Evolutionary conservation across 2,113 vertebrate genomes (phyloP), one percentile per base, ranked within the genome.

Genomic region (Myotis brandtii): DNA sequence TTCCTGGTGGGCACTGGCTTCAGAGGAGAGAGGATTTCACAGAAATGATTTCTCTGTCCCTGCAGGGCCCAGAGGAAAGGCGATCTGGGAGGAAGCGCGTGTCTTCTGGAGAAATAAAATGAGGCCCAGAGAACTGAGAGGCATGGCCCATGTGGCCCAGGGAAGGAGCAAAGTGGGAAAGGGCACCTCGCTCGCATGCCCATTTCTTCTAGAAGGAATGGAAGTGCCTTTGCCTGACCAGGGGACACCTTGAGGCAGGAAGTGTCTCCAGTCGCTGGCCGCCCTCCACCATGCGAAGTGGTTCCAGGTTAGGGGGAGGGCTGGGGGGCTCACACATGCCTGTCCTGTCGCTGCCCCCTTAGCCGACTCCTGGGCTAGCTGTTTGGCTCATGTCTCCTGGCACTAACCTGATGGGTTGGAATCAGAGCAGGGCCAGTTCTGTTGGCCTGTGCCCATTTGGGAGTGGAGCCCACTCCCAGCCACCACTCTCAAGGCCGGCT

Each of bases 271-370:
- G 90, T 98, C 98, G 13, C 97, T 99, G 94, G 98, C 99, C 7
- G 98, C 99, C 70, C 98, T 99, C 18, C 98, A 99, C 67, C 99
- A 98, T 0, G 99, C 99, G 73, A 99, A 99, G 96, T 99, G 99
- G 99, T 99, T 99, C 97, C 99, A 99, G 99, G 99, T 99, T 97
- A 96, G 97, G 8, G 40, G 30, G 1, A 0, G 16, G 43, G 8
- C 30, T 1, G 3, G 12, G 18, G 32, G 1, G 2, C 25, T 5
- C 14, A 3, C 3, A 13, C 0, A 6, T 9, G 46, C 27, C 50
- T 64, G 69, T 70, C 32, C 64, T 69, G 16, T 50, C 10, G 34
- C 1, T 25, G 34, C 2, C 1, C 46, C 25, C 34, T 20, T 11
- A n/a, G 13, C 34, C 3, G 3, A 2, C 27, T 56, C 23, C 59